Conservation (phyloP, 2,797 vertebrate genomes). For the Poecilia picta region DNA sequence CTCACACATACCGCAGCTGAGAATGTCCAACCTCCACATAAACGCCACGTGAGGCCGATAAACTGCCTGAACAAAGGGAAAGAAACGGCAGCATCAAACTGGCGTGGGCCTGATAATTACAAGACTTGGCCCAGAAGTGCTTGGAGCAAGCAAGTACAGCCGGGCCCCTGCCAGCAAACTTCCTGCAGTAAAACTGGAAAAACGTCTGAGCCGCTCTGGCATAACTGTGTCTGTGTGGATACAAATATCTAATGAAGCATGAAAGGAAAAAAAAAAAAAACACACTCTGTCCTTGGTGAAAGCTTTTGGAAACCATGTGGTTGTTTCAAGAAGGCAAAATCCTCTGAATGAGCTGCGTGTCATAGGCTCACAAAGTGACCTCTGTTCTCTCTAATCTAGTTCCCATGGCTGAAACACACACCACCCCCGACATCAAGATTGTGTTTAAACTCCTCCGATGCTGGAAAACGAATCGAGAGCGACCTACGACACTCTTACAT, state of each 20-base stretch:
- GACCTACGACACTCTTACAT: neutral
- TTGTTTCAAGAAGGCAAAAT: constrained; percentile 55
- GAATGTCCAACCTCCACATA: constrained; percentile 12
- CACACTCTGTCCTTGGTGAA: constrained; percentile 21
- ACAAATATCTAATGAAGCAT: constrained; percentile 18
- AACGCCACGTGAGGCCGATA: constrained; percentile 29
- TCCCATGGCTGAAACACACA: constrained; percentile 58
- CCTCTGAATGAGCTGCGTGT: constrained; percentile 62
- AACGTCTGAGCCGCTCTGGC: constrained; percentile 45
- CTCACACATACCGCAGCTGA: constrained; percentile 18
- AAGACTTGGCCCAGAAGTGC: constrained; percentile 51
- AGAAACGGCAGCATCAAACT: constrained; percentile 34
- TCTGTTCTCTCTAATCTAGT: constrained; percentile 76
- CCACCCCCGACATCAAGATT: constrained; percentile 43
- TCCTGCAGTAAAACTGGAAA: constrained; percentile 73
- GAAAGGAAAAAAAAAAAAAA: constrained; percentile 10
- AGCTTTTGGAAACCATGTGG: constrained; percentile 61
- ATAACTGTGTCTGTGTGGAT: constrained; percentile 38
- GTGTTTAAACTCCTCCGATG: constrained; percentile 14
- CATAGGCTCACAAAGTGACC: constrained; percentile 71
- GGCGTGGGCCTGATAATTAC: constrained; percentile 66
- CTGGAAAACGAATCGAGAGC: neutral
- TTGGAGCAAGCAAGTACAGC: constrained; percentile 43
- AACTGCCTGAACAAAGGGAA: constrained; percentile 42
- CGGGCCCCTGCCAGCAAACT: constrained; percentile 64